These are phyloP conservation scores for Phortica variegata DNA, from an alignment of 1,140 invertebrate genomes.

Conservation along the genomic window DNA sequence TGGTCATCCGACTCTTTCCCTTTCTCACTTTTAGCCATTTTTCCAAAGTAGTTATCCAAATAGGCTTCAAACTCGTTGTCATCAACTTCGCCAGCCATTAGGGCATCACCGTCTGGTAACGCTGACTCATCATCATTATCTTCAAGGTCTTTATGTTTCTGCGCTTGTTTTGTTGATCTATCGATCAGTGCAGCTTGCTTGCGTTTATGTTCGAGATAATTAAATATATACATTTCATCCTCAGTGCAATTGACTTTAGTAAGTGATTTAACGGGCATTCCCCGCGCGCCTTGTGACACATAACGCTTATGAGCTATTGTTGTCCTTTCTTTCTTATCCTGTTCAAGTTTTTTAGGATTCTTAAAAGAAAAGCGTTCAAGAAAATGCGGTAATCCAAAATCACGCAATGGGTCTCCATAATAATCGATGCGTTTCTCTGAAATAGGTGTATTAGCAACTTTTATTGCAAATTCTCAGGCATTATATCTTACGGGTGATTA, in stretches of 20 bases:
- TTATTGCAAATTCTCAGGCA: background rate
- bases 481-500: conserved; percentile 47
- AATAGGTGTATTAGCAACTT: conserved; percentile 18
- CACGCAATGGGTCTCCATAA: conserved; percentile 87
- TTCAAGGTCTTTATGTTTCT: conserved; percentile 24
- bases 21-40: conserved; percentile 56
- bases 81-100: conserved; percentile 75
- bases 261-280: conserved; percentile 38
- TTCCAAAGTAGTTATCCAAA: conserved; percentile 65
- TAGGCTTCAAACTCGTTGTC: conserved; percentile 86
- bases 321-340: conserved; percentile 48
- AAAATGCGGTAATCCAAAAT: conserved; percentile 87
- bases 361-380: conserved; percentile 94
- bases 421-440: conserved; percentile 75
- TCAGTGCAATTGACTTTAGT: conserved; percentile 46
- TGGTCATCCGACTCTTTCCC: conserved; percentile 55
- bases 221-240: conserved; percentile 55
- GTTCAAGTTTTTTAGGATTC: conserved; percentile 81
- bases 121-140: conserved; percentile 17
- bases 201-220: conserved; percentile 54
- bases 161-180: conserved; percentile 21
- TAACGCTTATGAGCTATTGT: conserved; percentile 42
- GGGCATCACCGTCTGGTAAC: conserved; percentile 53
- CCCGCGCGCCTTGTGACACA: conserved; percentile 36
- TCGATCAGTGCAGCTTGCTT: conserved; percentile 28